Evolutionary conservation across 2,888 invertebrate genomes (phyloP), one percentile per base, ranked within the genome.

Genomic region (Erpobdella octoculata): DNA sequence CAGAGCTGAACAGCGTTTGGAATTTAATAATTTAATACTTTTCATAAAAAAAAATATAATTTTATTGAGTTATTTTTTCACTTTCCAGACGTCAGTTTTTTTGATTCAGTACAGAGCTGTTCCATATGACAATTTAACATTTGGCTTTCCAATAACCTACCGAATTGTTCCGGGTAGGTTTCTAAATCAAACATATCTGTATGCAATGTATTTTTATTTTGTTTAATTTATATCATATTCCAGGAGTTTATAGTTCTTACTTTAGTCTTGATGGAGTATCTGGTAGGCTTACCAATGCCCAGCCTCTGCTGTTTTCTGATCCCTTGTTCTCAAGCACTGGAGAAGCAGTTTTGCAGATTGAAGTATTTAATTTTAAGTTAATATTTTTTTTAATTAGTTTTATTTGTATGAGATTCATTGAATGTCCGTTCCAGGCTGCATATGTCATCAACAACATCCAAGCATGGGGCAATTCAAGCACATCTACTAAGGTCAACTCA

Each of bases 401-500:
- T n/a, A n/a, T n/a, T n/a, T n/a, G n/a, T n/a, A n/a, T 37, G 9
- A 37, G n/a, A 15, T 36, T 21, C n/a, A 31, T 15, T 65, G 31
- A 28, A 5, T 65, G n/a, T n/a, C n/a, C n/a, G 8, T 53, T 59
- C 21, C 59, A 71, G 71, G 71, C 71, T 5, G 66, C 66, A n/a
- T 66, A 67, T 25, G 0, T 71, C 15, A n/a, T 67, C 8, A 15
- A 25, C n/a, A 46, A 48, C 31, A n/a, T 31, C n/a, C 28, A 58
- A 28, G 21, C 28, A n/a, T 71, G 58, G 37, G 36, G 28, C 21
- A 33, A 71, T 70, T 15, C 41, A 3, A n/a, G 4, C 25, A 33
- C 70, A 6, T 64, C 70, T 28, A 67, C 71, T 12, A 36, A 48
- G 2, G 33, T 59, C 36, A 33, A 62, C n/a, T 69, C 67, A 12